A percentile compares a stretch with the other conserved stretches of the same genome.
These are phyloP conservation scores for Falco biarmicus DNA, from an alignment of 2,797 vertebrate genomes.

Conservation along the genomic window DNA sequence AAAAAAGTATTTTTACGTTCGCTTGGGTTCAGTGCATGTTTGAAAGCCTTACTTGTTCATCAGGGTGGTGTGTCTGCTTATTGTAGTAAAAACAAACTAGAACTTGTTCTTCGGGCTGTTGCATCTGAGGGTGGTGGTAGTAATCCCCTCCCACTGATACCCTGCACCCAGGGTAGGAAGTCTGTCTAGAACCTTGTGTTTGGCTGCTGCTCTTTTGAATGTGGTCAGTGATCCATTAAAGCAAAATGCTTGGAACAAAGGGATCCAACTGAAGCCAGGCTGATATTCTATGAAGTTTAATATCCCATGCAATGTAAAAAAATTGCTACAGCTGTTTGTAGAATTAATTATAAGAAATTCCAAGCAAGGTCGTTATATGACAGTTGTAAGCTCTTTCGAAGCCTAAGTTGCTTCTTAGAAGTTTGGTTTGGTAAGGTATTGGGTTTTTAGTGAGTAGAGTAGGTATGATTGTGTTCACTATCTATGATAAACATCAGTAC, in stretches of 20 bases:
- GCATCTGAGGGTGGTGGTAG: neutral
- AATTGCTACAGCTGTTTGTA: neutral
- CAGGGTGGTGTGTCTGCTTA: neutral
- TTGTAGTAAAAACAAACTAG: neutral
- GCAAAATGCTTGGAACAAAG: neutral
- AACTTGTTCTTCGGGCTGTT: neutral
- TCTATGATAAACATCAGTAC: neutral
- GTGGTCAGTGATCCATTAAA: constrained; percentile 7
- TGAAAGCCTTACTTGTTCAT: neutral
- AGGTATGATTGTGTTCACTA: neutral
- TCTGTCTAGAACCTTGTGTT: neutral
- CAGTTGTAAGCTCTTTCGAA: neutral
- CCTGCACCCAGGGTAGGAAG: neutral
- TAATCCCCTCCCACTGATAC: neutral
- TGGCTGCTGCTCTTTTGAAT: neutral
- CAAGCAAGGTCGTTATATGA: neutral
- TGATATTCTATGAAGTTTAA: constrained; percentile 4
- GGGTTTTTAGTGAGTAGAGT: neutral
- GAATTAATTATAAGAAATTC: neutral
- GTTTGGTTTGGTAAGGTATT: neutral
- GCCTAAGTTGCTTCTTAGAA: neutral
- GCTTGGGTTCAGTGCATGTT: neutral
- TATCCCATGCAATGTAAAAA: constrained; percentile 15
- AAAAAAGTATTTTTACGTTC: neutral
- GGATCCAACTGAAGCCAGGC: neutral